These are phyloP conservation scores for Synergus laeviventris DNA, from an alignment of 2,888 invertebrate species.

Conservation along the genomic window DNA sequence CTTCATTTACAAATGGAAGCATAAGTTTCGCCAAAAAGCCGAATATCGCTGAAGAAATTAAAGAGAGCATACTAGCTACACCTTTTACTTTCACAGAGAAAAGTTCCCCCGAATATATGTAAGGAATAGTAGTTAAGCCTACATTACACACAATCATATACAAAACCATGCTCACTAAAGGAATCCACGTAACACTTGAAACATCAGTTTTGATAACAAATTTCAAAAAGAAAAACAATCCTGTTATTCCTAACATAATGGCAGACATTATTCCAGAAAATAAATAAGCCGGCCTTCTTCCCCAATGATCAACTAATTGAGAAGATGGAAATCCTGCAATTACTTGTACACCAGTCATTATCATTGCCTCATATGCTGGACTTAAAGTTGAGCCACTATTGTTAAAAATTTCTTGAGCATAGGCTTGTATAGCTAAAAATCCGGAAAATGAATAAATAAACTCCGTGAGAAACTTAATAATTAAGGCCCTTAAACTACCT, in stretches of 20 bases:
- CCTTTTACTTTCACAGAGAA: constrained; percentile 82
- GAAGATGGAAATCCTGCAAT: constrained; percentile 79
- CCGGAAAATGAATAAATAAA: constrained; percentile 81
- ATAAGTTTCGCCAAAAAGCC: constrained; percentile 80
- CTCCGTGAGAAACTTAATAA: constrained; percentile 80
- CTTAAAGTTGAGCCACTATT: constrained; percentile 77
- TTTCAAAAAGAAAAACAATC: constrained; percentile 79
- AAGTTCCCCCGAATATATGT: constrained; percentile 81
- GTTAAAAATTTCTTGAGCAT: constrained; percentile 81
- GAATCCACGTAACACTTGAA: constrained; percentile 78
- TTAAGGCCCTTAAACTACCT: constrained; percentile 79
- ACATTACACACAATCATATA: constrained; percentile 81
- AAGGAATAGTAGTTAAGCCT: constrained; percentile 81
- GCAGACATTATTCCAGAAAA: constrained; percentile 79
- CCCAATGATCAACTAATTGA: constrained; percentile 80
- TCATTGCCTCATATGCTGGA: constrained; percentile 77
- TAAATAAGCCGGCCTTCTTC: constrained; percentile 80
- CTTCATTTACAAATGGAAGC: constrained; percentile 78
- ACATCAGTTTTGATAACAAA: constrained; percentile 72
- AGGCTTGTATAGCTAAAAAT: constrained; percentile 79
- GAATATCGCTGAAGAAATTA: constrained; percentile 80
- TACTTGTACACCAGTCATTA: constrained; percentile 78
- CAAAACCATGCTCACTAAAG: constrained; percentile 79
- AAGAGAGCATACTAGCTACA: constrained; percentile 81
- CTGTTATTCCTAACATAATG: constrained; percentile 78